Evolutionary conservation across 2,888 invertebrate species (phyloP).

Genomic region (Spilarctia lutea): DNA sequence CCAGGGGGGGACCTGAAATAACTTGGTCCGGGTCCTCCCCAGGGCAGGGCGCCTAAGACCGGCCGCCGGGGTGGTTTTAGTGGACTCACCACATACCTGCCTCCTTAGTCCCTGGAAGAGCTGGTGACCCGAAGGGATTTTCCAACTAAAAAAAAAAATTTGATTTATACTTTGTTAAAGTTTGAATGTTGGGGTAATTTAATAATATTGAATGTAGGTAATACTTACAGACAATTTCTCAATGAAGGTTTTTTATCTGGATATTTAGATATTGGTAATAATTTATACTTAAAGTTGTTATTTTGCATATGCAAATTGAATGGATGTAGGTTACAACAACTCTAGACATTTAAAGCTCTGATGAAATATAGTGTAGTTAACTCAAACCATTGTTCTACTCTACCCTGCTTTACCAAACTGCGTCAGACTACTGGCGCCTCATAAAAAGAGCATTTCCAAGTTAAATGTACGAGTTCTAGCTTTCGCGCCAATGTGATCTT

Average conservation of each 20-base stretch:
- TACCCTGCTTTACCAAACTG: neutral
- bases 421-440: neutral
- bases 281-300: neutral
- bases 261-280: neutral
- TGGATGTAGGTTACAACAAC: neutral
- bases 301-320: neutral
- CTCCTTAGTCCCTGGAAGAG: too few species aligned
- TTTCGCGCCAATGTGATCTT: neutral
- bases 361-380: neutral
- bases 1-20: too few species aligned
- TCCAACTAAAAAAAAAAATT: too few species aligned
- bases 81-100: too few species aligned
- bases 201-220: too few species aligned
- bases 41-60: too few species aligned
- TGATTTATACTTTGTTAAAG: neutral
- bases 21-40: too few species aligned
- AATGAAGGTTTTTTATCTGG: too few species aligned
- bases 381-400: neutral
- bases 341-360: neutral
- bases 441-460: conserved; percentile 1
- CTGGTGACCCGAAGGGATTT: too few species aligned
- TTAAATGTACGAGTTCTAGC: neutral
- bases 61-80: too few species aligned
- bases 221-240: too few species aligned
- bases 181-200: neutral